Conservation (phyloP, 2,797 vertebrate species). For the Lerista edwardsae region DNA sequence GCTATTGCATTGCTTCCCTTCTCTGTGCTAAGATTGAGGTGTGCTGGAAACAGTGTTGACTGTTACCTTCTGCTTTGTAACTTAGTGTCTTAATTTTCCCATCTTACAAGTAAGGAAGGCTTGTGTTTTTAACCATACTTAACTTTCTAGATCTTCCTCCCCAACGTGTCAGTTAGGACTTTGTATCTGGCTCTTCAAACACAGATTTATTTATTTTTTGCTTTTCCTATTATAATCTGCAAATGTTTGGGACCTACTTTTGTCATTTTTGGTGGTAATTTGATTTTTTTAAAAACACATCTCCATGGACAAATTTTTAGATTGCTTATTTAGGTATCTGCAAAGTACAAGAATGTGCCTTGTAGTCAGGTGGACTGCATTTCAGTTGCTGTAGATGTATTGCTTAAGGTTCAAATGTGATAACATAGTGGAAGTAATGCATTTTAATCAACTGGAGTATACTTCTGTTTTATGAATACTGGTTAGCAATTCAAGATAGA, state of each 20-base stretch:
- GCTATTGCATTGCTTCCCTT: background rate
- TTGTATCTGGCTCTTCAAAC: background rate
- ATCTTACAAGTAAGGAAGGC: background rate
- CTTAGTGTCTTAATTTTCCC: background rate
- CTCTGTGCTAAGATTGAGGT: background rate
- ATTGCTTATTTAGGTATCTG: background rate
- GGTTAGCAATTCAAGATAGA: background rate
- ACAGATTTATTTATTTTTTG: background rate
- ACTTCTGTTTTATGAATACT: background rate
- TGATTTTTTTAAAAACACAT: background rate
- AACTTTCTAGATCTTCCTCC: background rate
- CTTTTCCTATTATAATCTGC: background rate
- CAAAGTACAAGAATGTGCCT: too few relatives aligned
- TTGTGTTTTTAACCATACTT: background rate
- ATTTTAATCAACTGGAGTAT: too few relatives aligned
- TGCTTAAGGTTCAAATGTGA: background rate
- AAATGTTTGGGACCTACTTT: too few relatives aligned
- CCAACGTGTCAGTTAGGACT: background rate
- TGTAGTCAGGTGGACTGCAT: background rate
- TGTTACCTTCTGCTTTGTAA: background rate
- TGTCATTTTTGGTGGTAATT: too few relatives aligned
- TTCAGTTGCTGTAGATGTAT: background rate
- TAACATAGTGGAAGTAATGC: background rate
- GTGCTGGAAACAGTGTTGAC: fast-evolving
- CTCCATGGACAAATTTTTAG: background rate